These are phyloP conservation scores for Eptatretus burgeri DNA, from an alignment of 2,113 vertebrate species.

Conservation along the genomic window DNA sequence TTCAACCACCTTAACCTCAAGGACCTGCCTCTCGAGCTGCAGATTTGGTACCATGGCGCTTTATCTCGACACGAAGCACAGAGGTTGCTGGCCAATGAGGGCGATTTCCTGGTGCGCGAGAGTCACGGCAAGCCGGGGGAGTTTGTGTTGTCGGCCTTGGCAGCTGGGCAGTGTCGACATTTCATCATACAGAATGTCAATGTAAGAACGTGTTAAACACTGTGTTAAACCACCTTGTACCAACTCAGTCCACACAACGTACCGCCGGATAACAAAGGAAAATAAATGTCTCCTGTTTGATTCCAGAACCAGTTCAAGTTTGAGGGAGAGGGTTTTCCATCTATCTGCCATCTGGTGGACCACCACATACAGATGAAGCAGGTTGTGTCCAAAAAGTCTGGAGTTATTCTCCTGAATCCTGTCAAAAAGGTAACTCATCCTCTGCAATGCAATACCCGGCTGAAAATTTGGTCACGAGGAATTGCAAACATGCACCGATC, in stretches of 20 bases:
- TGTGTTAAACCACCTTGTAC: background rate
- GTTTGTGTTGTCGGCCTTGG: constrained; percentile 53
- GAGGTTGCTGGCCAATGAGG: constrained; percentile 29
- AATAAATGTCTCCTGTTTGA: background rate
- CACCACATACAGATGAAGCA: constrained; percentile 5
- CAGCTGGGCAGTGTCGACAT: constrained; percentile 42
- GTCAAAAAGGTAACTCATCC: constrained; percentile 2
- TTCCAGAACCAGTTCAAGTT: constrained; percentile 8
- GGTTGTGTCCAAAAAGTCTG: constrained; percentile 6
- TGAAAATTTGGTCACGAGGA: too few species aligned
- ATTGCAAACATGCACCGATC: too few species aligned
- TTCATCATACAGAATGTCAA: constrained; percentile 56
- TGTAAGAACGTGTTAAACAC: constrained; percentile 20
- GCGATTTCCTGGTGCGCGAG: constrained; percentile 70
- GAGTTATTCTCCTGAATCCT: background rate
- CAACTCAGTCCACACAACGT: background rate
- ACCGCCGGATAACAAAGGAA: too few species aligned
- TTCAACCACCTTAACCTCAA: too few species aligned
- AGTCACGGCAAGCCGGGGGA: constrained; percentile 71
- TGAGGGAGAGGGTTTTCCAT: constrained; percentile 4
- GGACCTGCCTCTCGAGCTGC: constrained; percentile 30
- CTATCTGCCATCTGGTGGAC: constrained; percentile 7
- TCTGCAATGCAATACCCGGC: too few species aligned
- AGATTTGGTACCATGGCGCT: constrained; percentile 79
- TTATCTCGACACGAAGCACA: constrained; percentile 46